phyloP scores from a whole-genome alignment of 2,888 invertebrate species.

The Torymus auratus region DNA sequence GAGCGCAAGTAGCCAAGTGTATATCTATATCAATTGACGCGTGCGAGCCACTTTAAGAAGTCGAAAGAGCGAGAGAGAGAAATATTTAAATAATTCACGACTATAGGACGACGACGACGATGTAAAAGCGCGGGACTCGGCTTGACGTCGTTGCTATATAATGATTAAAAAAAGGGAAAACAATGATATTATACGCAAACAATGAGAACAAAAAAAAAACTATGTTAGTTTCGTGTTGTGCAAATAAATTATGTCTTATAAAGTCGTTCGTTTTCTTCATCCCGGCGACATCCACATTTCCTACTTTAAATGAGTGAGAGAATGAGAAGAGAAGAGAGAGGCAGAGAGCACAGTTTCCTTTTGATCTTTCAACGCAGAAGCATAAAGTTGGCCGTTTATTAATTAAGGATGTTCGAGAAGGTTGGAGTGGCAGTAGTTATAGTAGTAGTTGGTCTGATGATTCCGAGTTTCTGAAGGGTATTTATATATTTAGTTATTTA shows the following conservation, averaged over 20 bases:
- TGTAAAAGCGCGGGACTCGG: conserved; percentile 20
- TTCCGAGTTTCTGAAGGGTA: too few species aligned
- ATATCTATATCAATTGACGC: too few species aligned
- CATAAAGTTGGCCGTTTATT: too few species aligned
- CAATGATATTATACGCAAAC: neutral
- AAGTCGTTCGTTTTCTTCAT: conserved; percentile 43
- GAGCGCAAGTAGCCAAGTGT: too few species aligned
- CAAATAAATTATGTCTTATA: conserved; percentile 72
- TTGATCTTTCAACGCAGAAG: too few species aligned
- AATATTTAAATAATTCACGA: conserved; percentile 2
- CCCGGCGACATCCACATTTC: neutral
- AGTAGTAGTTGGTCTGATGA: too few species aligned
- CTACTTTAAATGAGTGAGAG: neutral
- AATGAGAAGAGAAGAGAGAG: neutral
- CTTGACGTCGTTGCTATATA: conserved; percentile 41
- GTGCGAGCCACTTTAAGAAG: too few species aligned
- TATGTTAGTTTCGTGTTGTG: conserved; percentile 67
- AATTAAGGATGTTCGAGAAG: too few species aligned
- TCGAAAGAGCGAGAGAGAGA: neutral
- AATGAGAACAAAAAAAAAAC: conserved; percentile 18
- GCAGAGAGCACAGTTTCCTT: too few species aligned
- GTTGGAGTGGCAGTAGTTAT: too few species aligned
- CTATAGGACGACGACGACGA: neutral
- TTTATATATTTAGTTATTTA: too few species aligned
- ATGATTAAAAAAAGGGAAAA: neutral